Conservation (phyloP, 2,797 vertebrate genomes). For the Streptopelia turtur region DNA sequence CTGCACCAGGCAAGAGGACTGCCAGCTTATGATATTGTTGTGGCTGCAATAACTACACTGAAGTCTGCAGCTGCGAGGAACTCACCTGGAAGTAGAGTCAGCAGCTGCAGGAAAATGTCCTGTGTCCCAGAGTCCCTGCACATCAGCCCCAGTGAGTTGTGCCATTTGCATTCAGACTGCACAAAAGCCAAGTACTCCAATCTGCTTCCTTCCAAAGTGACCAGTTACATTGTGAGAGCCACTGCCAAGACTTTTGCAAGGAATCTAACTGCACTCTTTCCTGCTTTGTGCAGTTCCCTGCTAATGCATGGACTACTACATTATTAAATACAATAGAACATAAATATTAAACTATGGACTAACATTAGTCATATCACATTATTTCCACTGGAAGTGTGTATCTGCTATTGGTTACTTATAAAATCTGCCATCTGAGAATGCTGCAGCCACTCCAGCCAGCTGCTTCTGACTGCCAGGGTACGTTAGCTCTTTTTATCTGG, state of each 20-base stretch:
- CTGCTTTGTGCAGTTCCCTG: background rate
- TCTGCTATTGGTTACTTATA: background rate
- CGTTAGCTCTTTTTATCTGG: background rate
- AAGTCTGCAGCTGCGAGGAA: background rate
- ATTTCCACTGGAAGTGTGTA: background rate
- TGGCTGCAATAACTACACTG: no score
- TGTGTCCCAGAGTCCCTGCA: background rate
- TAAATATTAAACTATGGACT: background rate
- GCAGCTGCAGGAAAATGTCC: background rate
- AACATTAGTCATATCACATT: background rate
- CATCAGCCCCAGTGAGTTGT: background rate
- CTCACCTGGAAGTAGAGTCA: background rate
- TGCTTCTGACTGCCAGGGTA: background rate
- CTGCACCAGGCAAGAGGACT: background rate
- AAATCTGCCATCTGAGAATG: background rate
- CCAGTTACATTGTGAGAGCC: background rate
- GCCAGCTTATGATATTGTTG: background rate
- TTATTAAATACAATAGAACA: background rate
- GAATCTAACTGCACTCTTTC: background rate
- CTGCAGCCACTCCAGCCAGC: background rate
- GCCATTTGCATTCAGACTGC: background rate
- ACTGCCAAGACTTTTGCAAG: background rate
- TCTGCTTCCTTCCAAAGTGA: background rate
- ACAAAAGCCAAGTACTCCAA: background rate
- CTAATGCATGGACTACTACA: background rate